phyloP scores from a whole-genome alignment of 2,113 vertebrate genomes.

The Marmota flaviventris region DNA sequence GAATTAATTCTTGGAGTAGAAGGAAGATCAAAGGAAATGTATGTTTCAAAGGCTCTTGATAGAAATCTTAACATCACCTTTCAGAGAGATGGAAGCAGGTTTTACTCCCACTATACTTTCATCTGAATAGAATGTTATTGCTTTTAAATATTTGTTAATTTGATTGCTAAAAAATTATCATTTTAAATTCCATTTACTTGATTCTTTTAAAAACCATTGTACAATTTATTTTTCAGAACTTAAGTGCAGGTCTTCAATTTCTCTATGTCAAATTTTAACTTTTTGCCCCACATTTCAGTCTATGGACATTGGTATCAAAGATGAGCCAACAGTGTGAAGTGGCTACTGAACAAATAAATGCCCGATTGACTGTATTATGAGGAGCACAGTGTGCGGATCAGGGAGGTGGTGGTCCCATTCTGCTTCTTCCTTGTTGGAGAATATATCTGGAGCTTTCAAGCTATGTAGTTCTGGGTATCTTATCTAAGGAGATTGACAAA shows the following conservation, averaged over 20 bases:
- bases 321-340: not conserved
- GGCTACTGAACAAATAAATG: not conserved
- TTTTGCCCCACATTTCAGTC: not conserved
- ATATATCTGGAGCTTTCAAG: not conserved
- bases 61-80: not conserved
- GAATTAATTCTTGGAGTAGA: not conserved
- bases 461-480: not conserved
- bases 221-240: conserved; percentile 19
- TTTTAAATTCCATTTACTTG: not conserved
- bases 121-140: not conserved
- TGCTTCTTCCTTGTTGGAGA: not conserved
- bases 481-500: not conserved
- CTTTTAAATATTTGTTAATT: conserved; percentile 38
- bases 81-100: not conserved
- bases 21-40: not conserved
- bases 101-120: not conserved
- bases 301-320: not conserved
- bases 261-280: not conserved
- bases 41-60: not conserved
- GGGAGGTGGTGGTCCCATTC: not conserved
- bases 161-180: not conserved
- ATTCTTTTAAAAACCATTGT: not conserved
- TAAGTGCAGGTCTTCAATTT: not conserved
- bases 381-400: accelerated
- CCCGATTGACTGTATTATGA: not conserved